phyloP scores from a whole-genome alignment of 2,888 invertebrate genomes.

The Schizotus pectinicornis region DNA sequence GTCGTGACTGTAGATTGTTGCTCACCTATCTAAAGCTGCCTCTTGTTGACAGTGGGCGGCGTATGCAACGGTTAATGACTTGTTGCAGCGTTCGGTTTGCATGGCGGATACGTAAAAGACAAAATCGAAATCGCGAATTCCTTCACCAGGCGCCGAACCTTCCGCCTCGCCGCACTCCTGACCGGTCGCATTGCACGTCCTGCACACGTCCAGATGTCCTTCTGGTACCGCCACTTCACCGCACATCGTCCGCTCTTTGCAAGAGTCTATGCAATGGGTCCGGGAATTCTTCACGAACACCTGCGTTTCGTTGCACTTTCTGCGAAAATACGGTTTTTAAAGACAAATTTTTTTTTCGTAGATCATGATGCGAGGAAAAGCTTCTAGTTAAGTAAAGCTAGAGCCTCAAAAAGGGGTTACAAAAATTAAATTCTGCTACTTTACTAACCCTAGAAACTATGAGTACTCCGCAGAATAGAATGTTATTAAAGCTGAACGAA shows the following conservation, averaged over 20 bases:
- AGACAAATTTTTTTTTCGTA: not conserved
- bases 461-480: not conserved
- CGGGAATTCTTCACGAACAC: slow-evolving; percentile 83
- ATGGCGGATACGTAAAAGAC: slow-evolving; percentile 96
- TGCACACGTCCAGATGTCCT: slow-evolving; percentile 91
- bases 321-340: slow-evolving; percentile 56
- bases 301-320: slow-evolving; percentile 88
- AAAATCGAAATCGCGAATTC: slow-evolving; percentile 88
- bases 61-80: slow-evolving; percentile 92
- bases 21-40: slow-evolving; percentile 75
- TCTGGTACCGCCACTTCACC: slow-evolving; percentile 95
- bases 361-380: too few species aligned
- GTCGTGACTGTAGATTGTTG: not conserved
- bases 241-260: slow-evolving; percentile 87
- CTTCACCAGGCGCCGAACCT: slow-evolving; percentile 65
- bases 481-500: not conserved
- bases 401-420: too few species aligned
- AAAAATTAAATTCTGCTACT: too few species aligned
- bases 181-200: slow-evolving; percentile 86
- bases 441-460: not conserved
- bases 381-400: too few species aligned
- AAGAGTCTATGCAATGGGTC: slow-evolving; percentile 87
- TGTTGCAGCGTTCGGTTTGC: slow-evolving; percentile 90
- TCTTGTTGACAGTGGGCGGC: slow-evolving; percentile 99
- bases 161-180: slow-evolving; percentile 74